Evolutionary conservation across 1,140 invertebrate genomes (phyloP).

Genomic region (Drosophila guanche): DNA sequence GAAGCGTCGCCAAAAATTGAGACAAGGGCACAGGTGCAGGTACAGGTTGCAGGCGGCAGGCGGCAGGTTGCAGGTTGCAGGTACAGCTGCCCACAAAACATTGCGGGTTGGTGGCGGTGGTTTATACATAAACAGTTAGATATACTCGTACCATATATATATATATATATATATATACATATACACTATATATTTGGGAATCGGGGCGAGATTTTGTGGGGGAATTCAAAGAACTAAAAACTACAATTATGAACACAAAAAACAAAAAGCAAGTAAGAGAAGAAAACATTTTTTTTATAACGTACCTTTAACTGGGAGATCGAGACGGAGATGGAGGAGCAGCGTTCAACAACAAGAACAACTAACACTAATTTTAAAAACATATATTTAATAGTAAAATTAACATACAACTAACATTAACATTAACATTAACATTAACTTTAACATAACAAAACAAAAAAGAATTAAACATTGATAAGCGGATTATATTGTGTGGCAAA

Average conservation of each 20-base stretch:
- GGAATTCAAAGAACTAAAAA: constrained; percentile 25
- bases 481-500: constrained; percentile 6
- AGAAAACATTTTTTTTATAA: constrained; percentile 69
- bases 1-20: constrained; percentile 4
- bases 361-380: constrained; percentile 77
- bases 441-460: constrained; percentile 55
- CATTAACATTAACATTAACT: constrained; percentile 56
- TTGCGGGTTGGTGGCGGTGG: constrained; percentile 14
- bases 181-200: constrained; percentile 10
- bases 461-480: constrained; percentile 45
- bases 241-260: constrained; percentile 21
- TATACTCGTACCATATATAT: constrained; percentile 7
- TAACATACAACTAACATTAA: constrained; percentile 60
- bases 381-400: constrained; percentile 72
- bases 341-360: constrained; percentile 28
- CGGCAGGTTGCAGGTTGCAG: neutral
- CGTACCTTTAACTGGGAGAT: constrained; percentile 65
- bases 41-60: too few species aligned
- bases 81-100: constrained; percentile 34
- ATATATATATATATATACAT: constrained; percentile 18
- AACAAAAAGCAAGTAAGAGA: constrained; percentile 6
- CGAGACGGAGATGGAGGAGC: constrained; percentile 20
- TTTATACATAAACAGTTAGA: constrained; percentile 36
- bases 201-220: constrained; percentile 1
- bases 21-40: neutral